Base-by-base conservation (phyloP, 2,113 vertebrate species). In the Mus pahari region DNA sequence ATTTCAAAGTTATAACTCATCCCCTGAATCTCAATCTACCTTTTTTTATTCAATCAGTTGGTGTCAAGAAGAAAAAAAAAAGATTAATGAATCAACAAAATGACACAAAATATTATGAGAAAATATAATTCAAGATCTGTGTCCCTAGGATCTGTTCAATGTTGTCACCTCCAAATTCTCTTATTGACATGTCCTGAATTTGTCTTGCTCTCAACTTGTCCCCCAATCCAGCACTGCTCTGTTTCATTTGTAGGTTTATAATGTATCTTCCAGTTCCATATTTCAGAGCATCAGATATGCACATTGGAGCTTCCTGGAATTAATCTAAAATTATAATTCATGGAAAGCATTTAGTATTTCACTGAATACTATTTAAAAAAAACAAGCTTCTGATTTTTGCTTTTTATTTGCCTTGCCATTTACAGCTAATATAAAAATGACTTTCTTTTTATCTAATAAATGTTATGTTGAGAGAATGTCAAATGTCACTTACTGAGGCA, bases 401-500 rank as follows among this genome's bases (percentile, higher is more conserved):
- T 31, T 92, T 92, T 78, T 60, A 53, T 78, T 94, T 89, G 19
- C 33, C 33, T 96, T 93, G 87, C 4, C 62, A 19, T 83, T 92
- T 90, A 78, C 5, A 81, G 24, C 17, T 94, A 91, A 73, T 42
- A 81, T 94, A 48, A 95, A 92, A 89, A 91, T 90, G 88, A 60
- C 33, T 73, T 84, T 91, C 31, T 58, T 53, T 90, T 92, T 48
- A 55, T 91, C 53, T 20, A 93, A 60, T 78, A 64, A 96, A 78
- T 84, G 87, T 36, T 39, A 95, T 77, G 86, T 82, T 91, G 84
- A 77, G 87, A 75, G 58, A 86, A 86, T 89, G 36, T 64, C n/a
- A 95, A 8, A 71, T 94, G 83, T 95, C 78, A 91, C 58, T 94
- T 97, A 68, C 50, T 45, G 68, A 96, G 39, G 20, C 24, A 90